These are phyloP conservation scores for Ovibos moschatus DNA, from an alignment of 2,113 vertebrate genomes.

Conservation along the genomic window DNA sequence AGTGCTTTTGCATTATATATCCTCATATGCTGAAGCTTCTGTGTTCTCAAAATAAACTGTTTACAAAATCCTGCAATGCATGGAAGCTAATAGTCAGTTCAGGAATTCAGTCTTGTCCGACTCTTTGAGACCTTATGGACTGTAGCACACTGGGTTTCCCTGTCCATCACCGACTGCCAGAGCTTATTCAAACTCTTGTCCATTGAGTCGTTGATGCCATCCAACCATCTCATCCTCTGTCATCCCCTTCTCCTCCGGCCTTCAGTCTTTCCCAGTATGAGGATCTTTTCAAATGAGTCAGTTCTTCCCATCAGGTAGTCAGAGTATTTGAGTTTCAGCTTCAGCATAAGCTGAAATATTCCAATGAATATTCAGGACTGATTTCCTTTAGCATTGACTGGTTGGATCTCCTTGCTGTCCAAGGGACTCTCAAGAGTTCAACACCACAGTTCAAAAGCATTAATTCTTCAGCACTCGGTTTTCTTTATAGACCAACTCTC, in stretches of 20 bases:
- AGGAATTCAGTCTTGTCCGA: background rate
- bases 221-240: background rate
- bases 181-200: background rate
- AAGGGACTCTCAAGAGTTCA: background rate
- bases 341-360: background rate
- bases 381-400: background rate
- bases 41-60: background rate
- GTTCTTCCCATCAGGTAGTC: background rate
- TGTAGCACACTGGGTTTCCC: background rate
- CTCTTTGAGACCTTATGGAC: background rate
- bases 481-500: background rate
- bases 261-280: background rate
- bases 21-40: background rate
- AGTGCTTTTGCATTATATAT: background rate
- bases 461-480: rapidly evolving
- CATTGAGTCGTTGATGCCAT: background rate
- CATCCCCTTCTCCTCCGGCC: background rate
- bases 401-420: background rate
- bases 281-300: background rate
- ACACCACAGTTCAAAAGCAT: background rate
- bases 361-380: background rate
- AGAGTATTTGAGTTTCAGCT: background rate
- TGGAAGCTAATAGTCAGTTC: background rate
- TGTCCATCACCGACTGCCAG: background rate
- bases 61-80: background rate